Evolutionary conservation across 2,113 vertebrate genomes (phyloP), one percentile per base, ranked within the genome.

Genomic region (Etia nguti): DNA sequence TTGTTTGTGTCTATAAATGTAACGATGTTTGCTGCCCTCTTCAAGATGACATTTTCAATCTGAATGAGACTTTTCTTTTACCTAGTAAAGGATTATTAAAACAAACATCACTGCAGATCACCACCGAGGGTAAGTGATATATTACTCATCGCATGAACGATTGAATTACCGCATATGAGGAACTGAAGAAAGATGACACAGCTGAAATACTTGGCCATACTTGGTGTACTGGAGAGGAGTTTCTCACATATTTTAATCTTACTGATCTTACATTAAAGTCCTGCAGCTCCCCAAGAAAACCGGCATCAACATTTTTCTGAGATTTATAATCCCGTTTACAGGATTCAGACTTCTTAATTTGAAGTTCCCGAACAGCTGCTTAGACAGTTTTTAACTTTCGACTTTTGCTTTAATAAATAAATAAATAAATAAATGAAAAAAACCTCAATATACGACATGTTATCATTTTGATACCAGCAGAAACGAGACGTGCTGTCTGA

Each of bases 81-180:
- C 41, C 5, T 46, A 26, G 68, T 20, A 29, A 11, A 7, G 6
- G 10, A 50, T 48, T 11, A 48, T 75, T 48, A 50, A 75, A 75
- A 75, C 43, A 75, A 12, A 75, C 9, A 11, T 29, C 22, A 0
- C 4, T 48, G 43, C 70, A 46, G 65, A 26, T 70, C 38, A 73
- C 13, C 68, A 73, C 41, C 0, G 15, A 75, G 43, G 41, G 43
- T 0, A 29, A 0, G 70, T 12, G 16, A 29, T 75, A 5, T 48
- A 75, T 75, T 0, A 75, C 70, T 48, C 43, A 48, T 75, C 24
- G 2, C 41, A 46, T 0, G 24, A 20, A 5, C 16, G 24, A 75
- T 29, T 26, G 22, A 48, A 75, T 48, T 11, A 48, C 24, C 0
- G 2, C 68, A 48, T 48, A 48, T 75, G 70, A 50, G 38, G 15